A percentile compares a stretch with the other conserved stretches of the same genome.
Evolutionary conservation across 2,113 vertebrate genomes (phyloP).

Genomic region (Plecturocebus donacophilus): DNA sequence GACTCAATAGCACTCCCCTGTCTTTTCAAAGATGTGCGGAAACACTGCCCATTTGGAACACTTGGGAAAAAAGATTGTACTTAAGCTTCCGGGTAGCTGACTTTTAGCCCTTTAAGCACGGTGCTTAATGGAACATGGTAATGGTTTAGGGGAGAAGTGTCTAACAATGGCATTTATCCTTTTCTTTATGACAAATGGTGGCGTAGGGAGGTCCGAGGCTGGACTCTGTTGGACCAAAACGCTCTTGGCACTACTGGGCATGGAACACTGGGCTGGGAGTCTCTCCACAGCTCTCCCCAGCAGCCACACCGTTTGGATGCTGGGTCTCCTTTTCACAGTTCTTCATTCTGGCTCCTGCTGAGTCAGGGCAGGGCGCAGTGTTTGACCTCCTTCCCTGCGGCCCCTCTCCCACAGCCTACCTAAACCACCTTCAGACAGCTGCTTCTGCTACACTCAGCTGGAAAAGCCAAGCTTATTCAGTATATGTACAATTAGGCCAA

Average conservation of each 20-base stretch:
- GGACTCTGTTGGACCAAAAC: fast-evolving
- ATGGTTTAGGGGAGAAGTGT: not conserved
- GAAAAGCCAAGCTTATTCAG: not conserved
- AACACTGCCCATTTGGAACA: not conserved
- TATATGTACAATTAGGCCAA: not conserved
- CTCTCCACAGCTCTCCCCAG: not conserved
- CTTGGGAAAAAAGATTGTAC: not conserved
- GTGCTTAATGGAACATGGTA: not conserved
- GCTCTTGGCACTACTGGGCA: fast-evolving
- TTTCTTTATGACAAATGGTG: not conserved
- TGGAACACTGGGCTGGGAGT: not conserved
- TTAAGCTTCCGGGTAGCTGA: not conserved
- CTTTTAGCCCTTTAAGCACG: no score
- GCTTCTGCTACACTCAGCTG: not conserved
- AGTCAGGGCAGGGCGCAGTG: not conserved
- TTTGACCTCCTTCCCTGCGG: no score
- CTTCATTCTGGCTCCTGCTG: not conserved
- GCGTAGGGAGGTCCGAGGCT: not conserved
- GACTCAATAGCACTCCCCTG: no score
- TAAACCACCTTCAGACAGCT: not conserved
- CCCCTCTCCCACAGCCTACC: not conserved
- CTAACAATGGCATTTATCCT: not conserved
- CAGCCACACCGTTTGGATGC: not conserved
- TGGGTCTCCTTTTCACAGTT: not conserved
- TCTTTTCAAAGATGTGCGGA: not conserved